Evolutionary conservation across 2,888 invertebrate species (phyloP), one percentile per base, ranked within the genome.

Genomic region (Dicranocentrus wangi): DNA sequence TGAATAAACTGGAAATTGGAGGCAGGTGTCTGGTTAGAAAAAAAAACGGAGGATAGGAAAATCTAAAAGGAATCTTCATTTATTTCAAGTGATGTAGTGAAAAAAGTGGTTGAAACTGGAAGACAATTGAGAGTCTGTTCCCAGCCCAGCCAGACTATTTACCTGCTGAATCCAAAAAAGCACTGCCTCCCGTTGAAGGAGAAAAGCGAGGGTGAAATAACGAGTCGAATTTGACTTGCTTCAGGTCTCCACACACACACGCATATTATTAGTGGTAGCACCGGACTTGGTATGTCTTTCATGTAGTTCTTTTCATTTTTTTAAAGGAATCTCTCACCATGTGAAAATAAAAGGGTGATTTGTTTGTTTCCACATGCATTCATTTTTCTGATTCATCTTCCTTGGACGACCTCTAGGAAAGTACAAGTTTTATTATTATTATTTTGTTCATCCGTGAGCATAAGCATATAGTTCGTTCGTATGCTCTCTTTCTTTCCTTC

Each of bases 341-440:
- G 28, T 61, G 28, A n/a, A 61, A 47, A 61, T 42, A 47, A 42
- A 61, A 73, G 32, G 39, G 39, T 25, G 73, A 73, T 65, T 73
- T 68, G 75, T 76, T 76, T 76, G 66, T 68, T 66, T 76, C 75
- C 68, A 27, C 58, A 68, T 28, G 58, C 42, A 39, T 68, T 68
- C 75, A 76, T 76, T 76, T 76, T 76, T 76, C 75, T 76, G 58
- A 60, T 28, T 76, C 68, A 76, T 76, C 47, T 28, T 10, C 32
- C 32, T 32, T 10, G n/a, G n/a, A n/a, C n/a, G n/a, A n/a, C n/a
- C n/a, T n/a, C n/a, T n/a, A n/a, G n/a, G n/a, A n/a, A n/a, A n/a
- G n/a, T n/a, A n/a, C n/a, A n/a, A n/a, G n/a, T n/a, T n/a, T n/a
- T n/a, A n/a, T n/a, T n/a, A n/a, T n/a, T n/a, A n/a, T n/a, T n/a